Conservation (phyloP, 2,797 vertebrate genomes). For the Zenarchopterus dispar region DNA sequence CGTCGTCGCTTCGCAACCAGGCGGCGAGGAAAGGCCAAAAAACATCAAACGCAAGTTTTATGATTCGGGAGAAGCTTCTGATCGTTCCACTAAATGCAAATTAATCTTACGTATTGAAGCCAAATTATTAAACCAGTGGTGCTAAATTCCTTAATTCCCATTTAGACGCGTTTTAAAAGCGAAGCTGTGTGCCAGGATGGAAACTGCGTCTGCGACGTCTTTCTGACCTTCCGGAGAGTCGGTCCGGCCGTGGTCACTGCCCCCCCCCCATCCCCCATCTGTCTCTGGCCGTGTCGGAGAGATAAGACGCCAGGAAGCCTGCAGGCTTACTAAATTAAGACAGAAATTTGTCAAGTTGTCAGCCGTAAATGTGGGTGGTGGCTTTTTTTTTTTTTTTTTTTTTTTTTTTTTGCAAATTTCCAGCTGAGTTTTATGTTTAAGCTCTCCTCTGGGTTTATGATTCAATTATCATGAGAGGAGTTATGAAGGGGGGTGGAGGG, state of each 20-base stretch:
- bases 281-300: constrained; percentile 7
- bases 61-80: too few relatives aligned
- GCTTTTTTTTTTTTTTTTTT: not conserved
- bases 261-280: constrained; percentile 2
- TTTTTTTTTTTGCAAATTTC: not conserved
- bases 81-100: too few relatives aligned
- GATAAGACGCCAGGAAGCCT: constrained; percentile 6
- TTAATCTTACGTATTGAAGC: too few relatives aligned
- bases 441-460: constrained; percentile 6
- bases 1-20: constrained; percentile 22
- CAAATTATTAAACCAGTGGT: too few relatives aligned
- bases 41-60: constrained; percentile 32
- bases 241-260: not conserved
- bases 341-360: constrained; percentile 5
- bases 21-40: constrained; percentile 23
- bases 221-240: not conserved
- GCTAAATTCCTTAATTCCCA: constrained; percentile 1
- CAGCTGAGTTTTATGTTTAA: not conserved
- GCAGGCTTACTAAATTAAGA: constrained; percentile 8
- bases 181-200: not conserved
- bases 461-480: constrained; percentile 2
- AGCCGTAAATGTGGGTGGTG: not conserved
- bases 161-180: not conserved
- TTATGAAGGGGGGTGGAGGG: not conserved
- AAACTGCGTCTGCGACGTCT: not conserved